These are phyloP conservation scores for Oreonectes daqikongensis DNA, from an alignment of 2,797 vertebrate genomes.

Conservation along the genomic window DNA sequence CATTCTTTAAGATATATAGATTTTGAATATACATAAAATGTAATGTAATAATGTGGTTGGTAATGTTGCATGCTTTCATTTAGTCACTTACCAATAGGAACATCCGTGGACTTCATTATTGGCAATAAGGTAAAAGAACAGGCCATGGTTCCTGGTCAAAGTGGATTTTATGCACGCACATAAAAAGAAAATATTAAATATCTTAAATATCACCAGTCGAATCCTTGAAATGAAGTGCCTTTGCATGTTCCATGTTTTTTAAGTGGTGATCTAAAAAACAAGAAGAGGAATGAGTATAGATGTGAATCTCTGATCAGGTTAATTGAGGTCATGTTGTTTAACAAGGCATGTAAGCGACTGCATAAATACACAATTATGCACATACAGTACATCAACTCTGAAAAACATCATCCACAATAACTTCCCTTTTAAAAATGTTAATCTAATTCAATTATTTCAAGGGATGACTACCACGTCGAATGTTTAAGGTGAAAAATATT, in stretches of 20 bases:
- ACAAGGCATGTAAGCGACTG: background rate
- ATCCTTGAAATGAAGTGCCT: background rate
- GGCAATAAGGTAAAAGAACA: background rate
- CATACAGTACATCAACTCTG: background rate
- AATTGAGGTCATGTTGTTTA: conserved; percentile 10
- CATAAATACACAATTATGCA: background rate
- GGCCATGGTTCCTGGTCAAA: background rate
- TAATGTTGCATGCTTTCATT: background rate
- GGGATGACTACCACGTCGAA: conserved; percentile 13
- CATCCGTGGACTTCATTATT: background rate
- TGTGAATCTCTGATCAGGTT: conserved; percentile 20
- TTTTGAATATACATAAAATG: too few relatives aligned
- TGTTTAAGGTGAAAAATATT: background rate
- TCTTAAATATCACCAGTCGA: background rate
- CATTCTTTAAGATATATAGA: too few relatives aligned
- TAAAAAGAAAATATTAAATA: background rate
- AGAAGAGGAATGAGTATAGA: conserved; percentile 6
- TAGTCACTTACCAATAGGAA: background rate
- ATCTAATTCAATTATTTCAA: conserved; percentile 24
- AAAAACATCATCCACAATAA: background rate
- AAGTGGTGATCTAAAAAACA: background rate
- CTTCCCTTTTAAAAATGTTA: too few relatives aligned
- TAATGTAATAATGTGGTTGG: too few relatives aligned
- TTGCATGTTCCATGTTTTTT: conserved; percentile 11
- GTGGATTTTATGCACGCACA: background rate